Percentiles rank a stretch among this genome's conserved stretches.
These are phyloP conservation scores for Periparus ater DNA, from an alignment of 2,797 vertebrate species.

Conservation along the genomic window DNA sequence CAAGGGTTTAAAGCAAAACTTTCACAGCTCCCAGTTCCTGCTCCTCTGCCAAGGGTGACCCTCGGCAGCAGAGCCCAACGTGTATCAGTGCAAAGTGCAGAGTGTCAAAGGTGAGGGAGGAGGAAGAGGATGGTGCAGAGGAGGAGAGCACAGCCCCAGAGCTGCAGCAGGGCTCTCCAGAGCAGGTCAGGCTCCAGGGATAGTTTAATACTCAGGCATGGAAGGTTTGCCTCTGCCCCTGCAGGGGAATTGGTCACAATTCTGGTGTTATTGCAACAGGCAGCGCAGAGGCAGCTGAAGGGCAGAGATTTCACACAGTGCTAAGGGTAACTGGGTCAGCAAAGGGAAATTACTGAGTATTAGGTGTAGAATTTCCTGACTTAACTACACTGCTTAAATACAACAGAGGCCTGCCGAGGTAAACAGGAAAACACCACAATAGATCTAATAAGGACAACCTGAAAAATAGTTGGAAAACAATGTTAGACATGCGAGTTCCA, in stretches of 20 bases:
- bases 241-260: fast-evolving
- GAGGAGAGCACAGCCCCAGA: neutral
- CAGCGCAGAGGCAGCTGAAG: neutral
- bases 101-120: neutral
- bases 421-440: slow-evolving; percentile 60
- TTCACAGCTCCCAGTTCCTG: neutral
- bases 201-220: neutral
- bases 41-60: neutral
- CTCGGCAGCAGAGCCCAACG: neutral
- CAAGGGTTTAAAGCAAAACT: neutral
- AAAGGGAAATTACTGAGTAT: neutral
- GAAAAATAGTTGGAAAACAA: neutral
- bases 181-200: neutral
- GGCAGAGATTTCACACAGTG: neutral
- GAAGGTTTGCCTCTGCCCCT: neutral
- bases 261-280: fast-evolving
- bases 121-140: neutral
- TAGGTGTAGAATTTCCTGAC: slow-evolving; percentile 37
- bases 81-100: neutral
- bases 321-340: neutral
- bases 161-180: neutral
- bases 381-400: neutral
- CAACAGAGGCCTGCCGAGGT: neutral
- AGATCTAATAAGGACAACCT: neutral
- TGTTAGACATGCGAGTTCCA: neutral